Evolutionary conservation across 2,888 invertebrate genomes (phyloP), one percentile per base, ranked within the genome.

Genomic region (Habroteleia sp.): DNA sequence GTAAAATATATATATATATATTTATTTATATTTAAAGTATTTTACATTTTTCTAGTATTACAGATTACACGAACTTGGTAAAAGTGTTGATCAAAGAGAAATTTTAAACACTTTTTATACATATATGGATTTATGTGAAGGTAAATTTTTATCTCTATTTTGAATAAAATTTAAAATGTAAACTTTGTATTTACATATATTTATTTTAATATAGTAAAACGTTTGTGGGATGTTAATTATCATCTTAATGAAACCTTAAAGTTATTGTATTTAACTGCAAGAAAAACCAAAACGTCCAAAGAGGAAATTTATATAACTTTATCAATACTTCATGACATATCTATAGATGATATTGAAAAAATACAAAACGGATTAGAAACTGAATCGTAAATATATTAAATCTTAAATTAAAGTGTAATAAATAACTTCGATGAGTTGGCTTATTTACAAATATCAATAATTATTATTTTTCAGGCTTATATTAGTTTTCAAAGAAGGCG

Each of bases 71-170:
- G 84, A 85, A 37, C 71, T 90, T 14, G 91, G 90, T 0, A 90
- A 90, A 42, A 83, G 78, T 6, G n/a, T 62, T 8, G 88, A 90
- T 77, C 87, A 86, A 71, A 80, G 86, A 11, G 89, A 89, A 77
- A 89, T 90, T 8, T 88, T 89, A 1, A 83, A 90, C 73, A 89
- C 91, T 0, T 88, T 89, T 48, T 90, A 91, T 77, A 90, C 91
- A 1, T 91, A 91, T 78, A 85, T 90, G 39, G 91, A 92, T 80
- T 82, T 92, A 33, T 89, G 89, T 76, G 90, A 91, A 89, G 91
- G 92, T 91, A 41, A 7, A 6, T 17, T 23, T 20, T 41, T 41
- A 13, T 25, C 6, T 20, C 7, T 25, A 20, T n/a, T 11, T n/a
- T n/a, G n/a, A n/a, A n/a, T n/a, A n/a, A n/a, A n/a, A n/a, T n/a